phyloP scores from a whole-genome alignment of 2,797 vertebrate species.

The Gymnothorax reevesii region DNA sequence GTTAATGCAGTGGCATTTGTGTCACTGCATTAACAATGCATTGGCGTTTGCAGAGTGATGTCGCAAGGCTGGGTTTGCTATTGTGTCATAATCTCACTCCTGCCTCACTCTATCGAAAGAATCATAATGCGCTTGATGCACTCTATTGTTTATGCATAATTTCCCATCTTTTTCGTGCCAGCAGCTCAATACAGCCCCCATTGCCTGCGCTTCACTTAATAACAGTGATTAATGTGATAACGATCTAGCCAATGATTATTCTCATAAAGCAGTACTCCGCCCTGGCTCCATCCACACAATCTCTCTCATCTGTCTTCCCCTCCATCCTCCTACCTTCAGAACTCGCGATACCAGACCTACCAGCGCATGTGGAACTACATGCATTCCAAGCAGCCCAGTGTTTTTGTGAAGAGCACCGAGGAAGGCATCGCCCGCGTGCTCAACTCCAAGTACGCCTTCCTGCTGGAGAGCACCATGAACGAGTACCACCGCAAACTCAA shows the following conservation, averaged over 20 bases:
- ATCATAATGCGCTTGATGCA: slow-evolving; percentile 28
- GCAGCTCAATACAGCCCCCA: slow-evolving; percentile 5
- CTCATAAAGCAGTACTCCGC: slow-evolving; percentile 1
- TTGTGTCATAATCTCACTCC: background rate
- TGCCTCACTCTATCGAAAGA: background rate
- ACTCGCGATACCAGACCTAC: slow-evolving; percentile 96
- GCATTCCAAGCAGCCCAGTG: slow-evolving; percentile 96
- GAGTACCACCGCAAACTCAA: slow-evolving; percentile 95
- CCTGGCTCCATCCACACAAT: background rate
- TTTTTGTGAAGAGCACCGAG: slow-evolving; percentile 98
- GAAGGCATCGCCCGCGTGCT: slow-evolving; percentile 93
- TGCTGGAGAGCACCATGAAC: slow-evolving; percentile 98
- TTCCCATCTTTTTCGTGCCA: slow-evolving; percentile 32
- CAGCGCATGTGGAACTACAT: slow-evolving; percentile 99
- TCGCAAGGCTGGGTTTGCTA: slow-evolving; percentile 2
- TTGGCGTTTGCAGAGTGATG: background rate
- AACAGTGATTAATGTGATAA: slow-evolving; percentile 21
- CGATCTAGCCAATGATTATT: background rate
- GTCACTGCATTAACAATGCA: no score
- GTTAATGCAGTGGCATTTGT: slow-evolving; percentile 64
- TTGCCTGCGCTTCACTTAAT: slow-evolving; percentile 30
- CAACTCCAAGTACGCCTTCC: slow-evolving; percentile 96
- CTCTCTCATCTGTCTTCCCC: background rate
- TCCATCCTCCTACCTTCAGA: slow-evolving; percentile 64
- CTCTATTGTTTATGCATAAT: slow-evolving; percentile 39